phyloP scores from a whole-genome alignment of 2,113 vertebrate species.

The Muscicapa adusta region DNA sequence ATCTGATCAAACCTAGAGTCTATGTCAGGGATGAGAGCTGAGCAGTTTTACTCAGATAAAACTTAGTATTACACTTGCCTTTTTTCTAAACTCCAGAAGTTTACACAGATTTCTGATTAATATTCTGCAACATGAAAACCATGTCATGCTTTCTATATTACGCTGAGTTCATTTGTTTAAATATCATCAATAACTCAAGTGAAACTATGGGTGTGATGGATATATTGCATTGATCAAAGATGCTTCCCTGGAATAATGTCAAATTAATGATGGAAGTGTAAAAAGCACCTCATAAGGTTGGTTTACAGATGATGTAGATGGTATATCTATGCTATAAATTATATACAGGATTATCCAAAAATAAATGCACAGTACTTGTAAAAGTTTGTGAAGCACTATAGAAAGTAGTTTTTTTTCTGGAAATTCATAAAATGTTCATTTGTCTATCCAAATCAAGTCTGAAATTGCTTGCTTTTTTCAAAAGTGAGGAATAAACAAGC shows the following conservation, averaged over 20 bases:
- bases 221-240: background rate
- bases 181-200: background rate
- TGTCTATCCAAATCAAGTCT: background rate
- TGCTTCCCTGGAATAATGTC: background rate
- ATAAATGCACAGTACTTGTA: background rate
- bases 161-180: background rate
- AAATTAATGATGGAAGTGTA: background rate
- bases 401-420: background rate
- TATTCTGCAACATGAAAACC: background rate
- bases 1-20: background rate
- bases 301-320: background rate
- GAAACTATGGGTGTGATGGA: background rate
- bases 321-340: background rate
- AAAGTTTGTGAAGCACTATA: background rate
- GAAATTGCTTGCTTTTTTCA: conserved; percentile 2
- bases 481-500: background rate
- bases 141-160: background rate
- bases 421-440: conserved; percentile 15
- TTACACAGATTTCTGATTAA: background rate
- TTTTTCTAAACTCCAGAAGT: background rate
- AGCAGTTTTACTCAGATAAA: background rate
- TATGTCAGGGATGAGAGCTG: background rate
- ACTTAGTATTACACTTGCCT: background rate
- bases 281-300: background rate
- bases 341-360: background rate